Base-by-base conservation (phyloP, 2,888 invertebrate species). In the Tethea ocularis region DNA sequence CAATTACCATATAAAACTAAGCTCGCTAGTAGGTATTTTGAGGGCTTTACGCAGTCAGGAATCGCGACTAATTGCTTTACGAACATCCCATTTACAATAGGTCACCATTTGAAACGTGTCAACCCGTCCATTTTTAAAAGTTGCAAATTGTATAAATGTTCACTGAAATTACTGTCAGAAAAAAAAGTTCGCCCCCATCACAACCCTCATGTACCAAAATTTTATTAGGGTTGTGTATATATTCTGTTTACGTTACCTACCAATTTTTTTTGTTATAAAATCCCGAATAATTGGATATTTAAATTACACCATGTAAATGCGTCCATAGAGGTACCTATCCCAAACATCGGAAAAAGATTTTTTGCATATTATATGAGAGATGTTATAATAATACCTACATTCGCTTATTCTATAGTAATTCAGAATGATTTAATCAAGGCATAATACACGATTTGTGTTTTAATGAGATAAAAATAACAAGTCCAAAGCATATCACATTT, bases 21-120 rank as follows among this genome's bases (percentile, higher is more conserved):
- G 65, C 72, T 73, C 69, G 63, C 69, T n/a, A 67, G 63, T 15
- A 59, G n/a, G n/a, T 26, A 10, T 11, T 26, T 46, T 23, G 36
- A 17, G 41, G 52, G 55, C 57, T 13, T 2, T 53, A 56, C 54
- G 59, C 54, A 20, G 46, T 20, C 33, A 4, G 33, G 33, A 33
- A 11, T 33, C 15, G 46, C 56, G 20, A 51, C 51, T 56, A 56
- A 56, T 56, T 56, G 56, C 26, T 29, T 23, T 17, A 23, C 56
- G 56, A 26, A 26, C 56, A 20, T 2, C 10, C 20, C 46, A 46
- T 46, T 46, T 46, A 17, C 41, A 20, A 46, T 46, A 46, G 41
- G 46, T 46, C 46, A 46, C 20, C 46, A 46, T 46, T 46, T 46
- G 20, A 46, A 46, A 46, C 20, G 20, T 46, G 46, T n/a, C 46